These are phyloP conservation scores for Eulemur rufifrons DNA, from an alignment of 2,113 vertebrate genomes.

Conservation along the genomic window DNA sequence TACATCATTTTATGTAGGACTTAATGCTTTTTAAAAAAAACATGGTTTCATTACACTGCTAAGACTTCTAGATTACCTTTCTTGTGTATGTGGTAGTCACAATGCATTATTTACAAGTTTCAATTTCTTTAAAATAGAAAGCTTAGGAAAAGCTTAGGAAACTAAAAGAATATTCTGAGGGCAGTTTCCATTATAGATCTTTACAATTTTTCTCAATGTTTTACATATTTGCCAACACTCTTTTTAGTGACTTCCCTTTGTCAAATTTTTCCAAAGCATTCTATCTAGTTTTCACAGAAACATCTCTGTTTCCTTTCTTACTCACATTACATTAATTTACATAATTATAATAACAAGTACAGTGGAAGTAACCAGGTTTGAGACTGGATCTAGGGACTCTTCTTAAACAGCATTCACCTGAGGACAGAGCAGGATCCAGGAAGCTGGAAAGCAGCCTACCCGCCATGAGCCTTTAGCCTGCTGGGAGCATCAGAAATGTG, in stretches of 20 bases:
- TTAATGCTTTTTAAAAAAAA: not conserved
- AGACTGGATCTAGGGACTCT: not conserved
- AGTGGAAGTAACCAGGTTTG: not conserved
- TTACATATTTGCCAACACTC: not conserved
- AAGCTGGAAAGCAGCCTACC: not conserved
- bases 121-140: not conserved
- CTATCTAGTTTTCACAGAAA: not conserved
- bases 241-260: not conserved
- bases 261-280: not conserved
- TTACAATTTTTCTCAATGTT: not conserved
- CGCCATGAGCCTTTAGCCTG: not conserved
- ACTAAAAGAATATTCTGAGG: not conserved
- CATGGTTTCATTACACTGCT: not conserved
- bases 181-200: not conserved
- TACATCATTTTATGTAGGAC: not conserved
- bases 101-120: not conserved
- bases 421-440: too few species aligned
- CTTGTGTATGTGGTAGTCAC: not conserved
- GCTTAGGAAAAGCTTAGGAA: not conserved
- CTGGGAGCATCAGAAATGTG: not conserved
- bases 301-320: not conserved
- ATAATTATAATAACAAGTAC: not conserved
- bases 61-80: not conserved
- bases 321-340: not conserved
- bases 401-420: not conserved